These are phyloP conservation scores for Neoaliturus tenellus DNA, from an alignment of 2,888 invertebrate genomes.

Conservation along the genomic window DNA sequence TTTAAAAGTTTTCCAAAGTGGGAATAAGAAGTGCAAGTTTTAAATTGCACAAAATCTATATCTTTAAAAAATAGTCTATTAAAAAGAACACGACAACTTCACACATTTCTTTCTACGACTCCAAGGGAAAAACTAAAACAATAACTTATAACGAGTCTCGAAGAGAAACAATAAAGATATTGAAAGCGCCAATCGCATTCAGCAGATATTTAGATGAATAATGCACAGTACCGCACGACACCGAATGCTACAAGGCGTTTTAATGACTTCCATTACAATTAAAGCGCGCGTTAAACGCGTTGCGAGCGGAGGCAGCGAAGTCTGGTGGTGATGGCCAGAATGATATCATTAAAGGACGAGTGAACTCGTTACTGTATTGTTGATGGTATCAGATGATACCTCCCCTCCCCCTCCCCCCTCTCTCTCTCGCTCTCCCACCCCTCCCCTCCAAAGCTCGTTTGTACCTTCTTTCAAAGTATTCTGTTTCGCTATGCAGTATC, in stretches of 20 bases:
- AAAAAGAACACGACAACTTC: too few relatives aligned
- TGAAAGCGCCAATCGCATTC: not conserved
- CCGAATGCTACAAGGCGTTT: not conserved
- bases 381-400: slow-evolving; percentile 26
- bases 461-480: slow-evolving; percentile 17
- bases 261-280: slow-evolving; percentile 35
- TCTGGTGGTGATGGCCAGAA: slow-evolving; percentile 17
- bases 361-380: slow-evolving; percentile 47
- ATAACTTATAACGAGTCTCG: not conserved
- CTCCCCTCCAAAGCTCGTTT: not conserved
- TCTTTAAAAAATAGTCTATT: too few relatives aligned
- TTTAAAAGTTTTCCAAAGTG: too few relatives aligned
- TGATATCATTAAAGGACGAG: slow-evolving; percentile 47
- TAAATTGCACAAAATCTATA: too few relatives aligned
- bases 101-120: too few relatives aligned
- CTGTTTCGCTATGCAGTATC: too few relatives aligned
- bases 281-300: not conserved
- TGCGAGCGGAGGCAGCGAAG: not conserved
- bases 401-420: slow-evolving; percentile 1
- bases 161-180: not conserved
- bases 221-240: slow-evolving; percentile 3
- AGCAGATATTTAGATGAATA: slow-evolving; percentile 18
- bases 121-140: too few relatives aligned
- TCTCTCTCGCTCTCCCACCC: not conserved
- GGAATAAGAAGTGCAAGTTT: too few relatives aligned